Conservation (phyloP, 2,888 invertebrate genomes). For the Platycnemis pennipes region DNA sequence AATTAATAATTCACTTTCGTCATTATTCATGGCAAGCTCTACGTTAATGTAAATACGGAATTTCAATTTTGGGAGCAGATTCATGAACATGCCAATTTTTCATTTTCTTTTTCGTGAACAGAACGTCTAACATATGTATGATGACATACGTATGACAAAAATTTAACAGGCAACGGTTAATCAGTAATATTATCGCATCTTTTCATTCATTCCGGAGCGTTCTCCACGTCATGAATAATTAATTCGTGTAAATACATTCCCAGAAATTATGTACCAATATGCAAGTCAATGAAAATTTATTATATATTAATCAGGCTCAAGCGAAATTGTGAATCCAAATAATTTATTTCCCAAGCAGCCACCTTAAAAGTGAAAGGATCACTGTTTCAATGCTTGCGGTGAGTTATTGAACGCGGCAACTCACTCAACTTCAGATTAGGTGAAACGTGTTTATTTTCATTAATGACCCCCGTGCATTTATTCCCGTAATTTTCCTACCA, state of each 20-base stretch:
- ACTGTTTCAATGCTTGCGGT: background rate
- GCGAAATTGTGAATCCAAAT: background rate
- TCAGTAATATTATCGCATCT: background rate
- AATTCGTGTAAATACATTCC: background rate
- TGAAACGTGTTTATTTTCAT: background rate
- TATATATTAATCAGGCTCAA: background rate
- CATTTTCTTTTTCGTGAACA: background rate
- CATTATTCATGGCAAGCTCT: slow-evolving; percentile 12
- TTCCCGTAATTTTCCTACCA: slow-evolving; percentile 20
- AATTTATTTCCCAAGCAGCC: background rate
- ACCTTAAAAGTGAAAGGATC: slow-evolving; percentile 21
- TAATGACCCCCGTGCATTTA: background rate
- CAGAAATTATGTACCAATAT: background rate
- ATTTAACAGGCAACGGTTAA: background rate
- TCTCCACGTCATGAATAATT: background rate
- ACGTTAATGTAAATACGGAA: background rate
- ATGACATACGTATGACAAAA: background rate
- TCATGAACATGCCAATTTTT: background rate
- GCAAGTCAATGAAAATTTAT: background rate
- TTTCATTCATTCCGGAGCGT: background rate
- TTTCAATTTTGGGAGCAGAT: background rate
- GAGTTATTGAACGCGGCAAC: background rate
- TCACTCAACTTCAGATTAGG: background rate
- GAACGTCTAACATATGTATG: background rate
- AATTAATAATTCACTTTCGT: slow-evolving; percentile 8